phyloP scores from a whole-genome alignment of 2,888 invertebrate genomes.

The Selenia dentaria region DNA sequence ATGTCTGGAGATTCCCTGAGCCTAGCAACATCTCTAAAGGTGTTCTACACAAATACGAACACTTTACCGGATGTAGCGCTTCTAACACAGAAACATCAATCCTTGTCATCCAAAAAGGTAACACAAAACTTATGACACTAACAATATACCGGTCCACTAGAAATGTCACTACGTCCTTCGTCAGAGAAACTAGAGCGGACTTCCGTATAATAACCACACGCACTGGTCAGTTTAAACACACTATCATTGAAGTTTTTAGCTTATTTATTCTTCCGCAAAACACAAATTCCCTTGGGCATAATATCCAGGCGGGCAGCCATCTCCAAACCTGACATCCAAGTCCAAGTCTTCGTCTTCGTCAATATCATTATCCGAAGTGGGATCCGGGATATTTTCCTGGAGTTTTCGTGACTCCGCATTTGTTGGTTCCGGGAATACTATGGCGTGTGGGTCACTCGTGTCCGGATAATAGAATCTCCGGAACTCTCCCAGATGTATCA shows the following conservation, averaged over 20 bases:
- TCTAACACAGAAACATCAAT: too few species aligned
- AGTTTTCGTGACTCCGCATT: slow-evolving; percentile 43
- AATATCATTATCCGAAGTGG: slow-evolving; percentile 35
- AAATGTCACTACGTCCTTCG: slow-evolving; percentile 15
- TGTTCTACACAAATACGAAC: too few species aligned
- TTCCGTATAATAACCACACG: slow-evolving; percentile 1
- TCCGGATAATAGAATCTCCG: slow-evolving; percentile 46
- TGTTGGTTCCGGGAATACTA: slow-evolving; percentile 62
- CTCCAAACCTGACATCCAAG: slow-evolving; percentile 39
- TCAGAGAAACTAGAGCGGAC: slow-evolving; percentile 12
- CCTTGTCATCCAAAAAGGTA: slow-evolving; percentile 16
- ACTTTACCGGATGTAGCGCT: too few species aligned
- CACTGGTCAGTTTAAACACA: background rate
- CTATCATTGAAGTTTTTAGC: background rate
- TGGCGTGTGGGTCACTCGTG: slow-evolving; percentile 47
- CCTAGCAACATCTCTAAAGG: too few species aligned
- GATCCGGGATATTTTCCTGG: slow-evolving; percentile 13
- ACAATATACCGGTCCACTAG: slow-evolving; percentile 14
- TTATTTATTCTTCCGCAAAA: slow-evolving; percentile 43
- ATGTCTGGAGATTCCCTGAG: too few species aligned
- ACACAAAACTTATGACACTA: slow-evolving; percentile 12
- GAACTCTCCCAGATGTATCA: slow-evolving; percentile 23
- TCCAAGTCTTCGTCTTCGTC: slow-evolving; percentile 42
- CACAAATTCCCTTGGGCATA: slow-evolving; percentile 10
- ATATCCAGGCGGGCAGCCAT: slow-evolving; percentile 15